Conservation (phyloP, 2,797 vertebrate species). For the Danio choprae region DNA sequence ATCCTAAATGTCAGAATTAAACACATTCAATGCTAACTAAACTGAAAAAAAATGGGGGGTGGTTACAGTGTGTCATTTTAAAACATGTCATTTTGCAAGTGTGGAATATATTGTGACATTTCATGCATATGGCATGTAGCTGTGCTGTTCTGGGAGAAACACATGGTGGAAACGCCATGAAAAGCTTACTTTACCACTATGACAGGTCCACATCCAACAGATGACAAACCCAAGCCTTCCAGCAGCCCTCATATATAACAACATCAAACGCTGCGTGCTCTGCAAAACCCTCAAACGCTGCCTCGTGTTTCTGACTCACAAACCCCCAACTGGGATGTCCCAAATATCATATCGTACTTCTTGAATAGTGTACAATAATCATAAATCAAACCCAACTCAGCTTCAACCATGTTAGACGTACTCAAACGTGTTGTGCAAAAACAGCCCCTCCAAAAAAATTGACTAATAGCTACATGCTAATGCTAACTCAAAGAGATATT, state of each 20-base stretch:
- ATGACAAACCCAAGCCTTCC: slow-evolving; percentile 25
- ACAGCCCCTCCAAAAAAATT: too few species aligned
- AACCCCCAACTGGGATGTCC: not conserved
- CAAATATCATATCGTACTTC: not conserved
- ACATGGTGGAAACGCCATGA: slow-evolving; percentile 14
- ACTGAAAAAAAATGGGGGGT: not conserved
- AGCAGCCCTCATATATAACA: not conserved
- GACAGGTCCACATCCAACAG: slow-evolving; percentile 32
- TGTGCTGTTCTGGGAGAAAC: not conserved
- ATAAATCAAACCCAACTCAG: not conserved
- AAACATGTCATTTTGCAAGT: slow-evolving; percentile 1
- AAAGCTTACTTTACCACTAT: slow-evolving; percentile 12
- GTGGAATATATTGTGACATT: not conserved
- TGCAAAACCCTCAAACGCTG: not conserved
- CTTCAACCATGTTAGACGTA: too few species aligned
- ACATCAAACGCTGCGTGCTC: slow-evolving; percentile 1
- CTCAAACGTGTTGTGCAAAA: too few species aligned
- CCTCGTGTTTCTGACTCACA: not conserved
- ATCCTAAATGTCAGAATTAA: slow-evolving; percentile 13
- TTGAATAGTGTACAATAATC: not conserved
- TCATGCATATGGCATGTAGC: not conserved
- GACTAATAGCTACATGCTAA: too few species aligned
- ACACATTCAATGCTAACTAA: not conserved
- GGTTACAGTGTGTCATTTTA: not conserved
- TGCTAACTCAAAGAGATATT: too few species aligned